Base-by-base conservation (phyloP, 2,888 invertebrate species). In the Himalopsyche tibetana region DNA sequence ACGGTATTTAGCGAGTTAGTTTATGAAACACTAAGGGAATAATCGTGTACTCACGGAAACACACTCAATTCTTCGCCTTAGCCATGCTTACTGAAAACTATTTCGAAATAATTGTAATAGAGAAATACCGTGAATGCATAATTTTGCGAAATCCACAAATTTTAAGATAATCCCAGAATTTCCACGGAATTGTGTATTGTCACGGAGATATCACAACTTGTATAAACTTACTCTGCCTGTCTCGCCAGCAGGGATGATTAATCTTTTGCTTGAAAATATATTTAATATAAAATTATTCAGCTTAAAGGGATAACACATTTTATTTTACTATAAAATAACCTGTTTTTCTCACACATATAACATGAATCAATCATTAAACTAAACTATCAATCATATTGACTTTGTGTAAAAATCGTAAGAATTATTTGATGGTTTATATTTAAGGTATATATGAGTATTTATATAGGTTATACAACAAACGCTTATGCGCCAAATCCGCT, bases 121-220 rank as follows among this genome's bases (percentile, higher is more conserved):
- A 63, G 63, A 19, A 63, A 63, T 63, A 63, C 63, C 63, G 63
- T 28, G 63, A 19, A 28, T 63, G 63, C 28, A 63, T 63, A 63
- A 63, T 63, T 63, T 28, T 63, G 63, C 63, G 63, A 63, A 9
- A 28, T 19, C 63, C 63, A 63, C 63, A 63, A 63, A 63, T 63
- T 63, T 63, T 63, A 63, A 63, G 63, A 63, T 63, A 63, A 63
- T 63, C 63, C 63, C 6, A 11, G 63, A 28, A 19, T 63, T 63
- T 63, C 63, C 19, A 63, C 19, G 11, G 63, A 63, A 19, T 63
- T 63, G 63, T 63, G 28, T 63, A 63, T 28, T 28, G 63, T 63
- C 63, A 63, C 19, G 63, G 19, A 63, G 28, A 63, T 63, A 63
- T 63, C 63, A 63, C 19, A 63, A 63, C 63, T 63, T 63, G 63